Evolutionary conservation across 2,888 invertebrate genomes (phyloP).

Genomic region (Plebejus melissa): DNA sequence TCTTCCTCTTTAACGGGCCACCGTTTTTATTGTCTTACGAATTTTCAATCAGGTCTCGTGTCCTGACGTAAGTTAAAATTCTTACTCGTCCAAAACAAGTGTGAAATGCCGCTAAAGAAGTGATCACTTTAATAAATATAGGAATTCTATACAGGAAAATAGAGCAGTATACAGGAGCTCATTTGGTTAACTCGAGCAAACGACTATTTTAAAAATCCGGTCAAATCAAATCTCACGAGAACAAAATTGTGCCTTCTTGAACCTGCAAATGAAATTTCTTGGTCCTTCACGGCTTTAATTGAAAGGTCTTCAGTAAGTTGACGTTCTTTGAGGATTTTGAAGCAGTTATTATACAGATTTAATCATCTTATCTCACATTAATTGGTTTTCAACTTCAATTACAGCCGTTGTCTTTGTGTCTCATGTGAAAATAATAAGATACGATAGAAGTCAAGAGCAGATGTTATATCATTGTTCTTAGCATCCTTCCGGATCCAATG

Average conservation of each 20-base stretch:
- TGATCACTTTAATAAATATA: no score
- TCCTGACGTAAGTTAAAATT: no score
- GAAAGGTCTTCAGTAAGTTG: slow-evolving; percentile 21
- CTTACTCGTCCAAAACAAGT: no score
- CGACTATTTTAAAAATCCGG: not conserved
- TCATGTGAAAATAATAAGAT: not conserved
- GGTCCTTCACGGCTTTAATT: slow-evolving; percentile 20
- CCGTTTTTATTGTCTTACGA: no score
- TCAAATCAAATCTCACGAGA: not conserved
- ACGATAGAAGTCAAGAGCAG: not conserved
- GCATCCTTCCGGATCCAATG: no score
- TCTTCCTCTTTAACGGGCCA: no score
- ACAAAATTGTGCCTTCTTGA: slow-evolving; percentile 5
- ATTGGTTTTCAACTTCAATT: slow-evolving; percentile 20
- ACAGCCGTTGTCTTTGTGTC: not conserved
- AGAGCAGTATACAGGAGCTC: no score
- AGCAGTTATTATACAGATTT: slow-evolving; percentile 23
- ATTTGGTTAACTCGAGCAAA: no score
- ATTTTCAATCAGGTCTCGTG: no score
- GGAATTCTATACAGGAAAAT: no score
- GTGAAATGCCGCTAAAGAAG: no score
- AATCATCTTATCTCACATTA: slow-evolving; percentile 16
- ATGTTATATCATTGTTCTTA: not conserved
- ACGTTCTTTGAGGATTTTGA: slow-evolving; percentile 21
- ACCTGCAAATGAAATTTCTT: slow-evolving; percentile 9